A percentile compares a stretch with the other conserved stretches of the same genome.
Conservation (phyloP, 2,888 invertebrate species). For the Pardosa pseudoannulata region DNA sequence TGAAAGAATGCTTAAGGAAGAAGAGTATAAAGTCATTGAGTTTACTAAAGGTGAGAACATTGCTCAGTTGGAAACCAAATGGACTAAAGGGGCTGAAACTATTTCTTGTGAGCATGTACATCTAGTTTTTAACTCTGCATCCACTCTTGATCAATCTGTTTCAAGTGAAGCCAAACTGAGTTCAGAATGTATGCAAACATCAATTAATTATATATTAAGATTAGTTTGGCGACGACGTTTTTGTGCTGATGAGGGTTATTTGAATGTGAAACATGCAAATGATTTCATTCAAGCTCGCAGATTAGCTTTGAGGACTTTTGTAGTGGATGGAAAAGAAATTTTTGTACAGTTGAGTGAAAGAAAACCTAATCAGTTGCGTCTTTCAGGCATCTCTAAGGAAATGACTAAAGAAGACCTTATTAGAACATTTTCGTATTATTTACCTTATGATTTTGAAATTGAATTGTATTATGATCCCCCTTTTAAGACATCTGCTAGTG, state of each 20-base stretch:
- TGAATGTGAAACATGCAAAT: not conserved
- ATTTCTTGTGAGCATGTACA: not conserved
- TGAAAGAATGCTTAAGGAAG: slow-evolving; percentile 30
- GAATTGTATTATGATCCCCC: slow-evolving; percentile 17
- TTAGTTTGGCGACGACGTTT: slow-evolving; percentile 42
- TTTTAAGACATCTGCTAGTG: slow-evolving; percentile 51
- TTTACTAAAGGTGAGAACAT: slow-evolving; percentile 27
- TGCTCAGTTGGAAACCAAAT: slow-evolving; percentile 36
- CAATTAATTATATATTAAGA: slow-evolving; percentile 30
- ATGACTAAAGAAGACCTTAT: slow-evolving; percentile 24
- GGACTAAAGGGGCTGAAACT: slow-evolving; percentile 45
- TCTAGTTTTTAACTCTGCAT: not conserved
- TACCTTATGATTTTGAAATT: slow-evolving; percentile 24
- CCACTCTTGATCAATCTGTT: too few species aligned
- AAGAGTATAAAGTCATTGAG: slow-evolving; percentile 33
- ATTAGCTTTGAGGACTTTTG: slow-evolving; percentile 3
- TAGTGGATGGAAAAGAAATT: slow-evolving; percentile 16
- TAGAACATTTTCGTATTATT: not conserved
- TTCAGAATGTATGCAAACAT: not conserved
- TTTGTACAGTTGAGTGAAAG: slow-evolving; percentile 23
- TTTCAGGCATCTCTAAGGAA: slow-evolving; percentile 38
- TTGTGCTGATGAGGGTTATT: slow-evolving; percentile 33
- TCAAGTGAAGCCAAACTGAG: not conserved
- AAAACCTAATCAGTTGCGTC: slow-evolving; percentile 18
- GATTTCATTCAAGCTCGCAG: slow-evolving; percentile 39